Evolutionary conservation across 2,888 invertebrate genomes (phyloP), one percentile per base, ranked within the genome.

Genomic region (Ametastegia equiseti): DNA sequence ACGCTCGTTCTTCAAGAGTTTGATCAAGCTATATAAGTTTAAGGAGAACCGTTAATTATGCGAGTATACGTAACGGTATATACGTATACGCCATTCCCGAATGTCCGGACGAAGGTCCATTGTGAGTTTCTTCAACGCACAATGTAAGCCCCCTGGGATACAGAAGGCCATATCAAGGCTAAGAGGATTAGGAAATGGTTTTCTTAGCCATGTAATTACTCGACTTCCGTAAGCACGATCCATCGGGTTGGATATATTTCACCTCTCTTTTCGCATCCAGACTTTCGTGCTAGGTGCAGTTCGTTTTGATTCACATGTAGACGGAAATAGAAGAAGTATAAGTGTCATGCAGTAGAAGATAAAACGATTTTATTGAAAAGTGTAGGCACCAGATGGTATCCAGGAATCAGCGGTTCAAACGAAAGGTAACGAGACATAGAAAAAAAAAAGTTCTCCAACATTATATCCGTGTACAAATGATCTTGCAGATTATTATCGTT

Each of bases 1-100:
- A 54, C 36, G 15, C 33, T 6, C 42, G 39, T 54, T 50, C n/a
- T 50, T 54, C 19, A n/a, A 54, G 6, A 19, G 50, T 19, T 42
- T 30, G 75, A 75, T 75, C 23, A 54, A 75, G 19, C 75, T 50
- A n/a, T n/a, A n/a, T n/a, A 19, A 19, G 73, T 54, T 54, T 33
- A 30, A 54, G 36, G 50, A 75, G 33, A 75, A 75, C 75, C 75
- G 75, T 75, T 75, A 75, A 75, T 45, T 75, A 75, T 54, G 23
- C 54, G 33, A 54, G 50, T 15, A 54, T 75, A 54, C 30, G 36
- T 75, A 75, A 75, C 75, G 54, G 75, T 75, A n/a, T n/a, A n/a
- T n/a, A 54, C 27, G 19, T 36, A 23, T 60, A 60, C 30, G 30
- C 60, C 30, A 15, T 11, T 30, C 23, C 15, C 15, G 39, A n/a